Evolutionary conservation across 2,797 vertebrate genomes (phyloP), one percentile per base, ranked within the genome.

Genomic region (Merluccius polli): DNA sequence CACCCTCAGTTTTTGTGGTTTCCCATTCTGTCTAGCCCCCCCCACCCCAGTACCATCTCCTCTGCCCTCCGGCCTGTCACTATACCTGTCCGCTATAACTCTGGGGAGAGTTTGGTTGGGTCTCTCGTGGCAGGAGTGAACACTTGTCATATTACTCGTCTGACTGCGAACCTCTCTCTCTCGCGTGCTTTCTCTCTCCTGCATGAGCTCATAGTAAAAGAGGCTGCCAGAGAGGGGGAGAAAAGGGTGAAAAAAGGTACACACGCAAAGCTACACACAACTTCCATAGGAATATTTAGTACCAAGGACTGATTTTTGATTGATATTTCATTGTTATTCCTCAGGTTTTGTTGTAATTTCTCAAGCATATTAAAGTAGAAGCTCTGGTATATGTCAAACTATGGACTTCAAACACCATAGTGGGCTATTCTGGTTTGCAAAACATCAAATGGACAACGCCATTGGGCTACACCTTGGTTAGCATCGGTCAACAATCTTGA

Each of bases 131-230:
- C 78, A 74, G 84, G 85, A 86, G 77, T 79, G 80, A 89, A 88
- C 80, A 85, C 85, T 88, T 90, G 89, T 91, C 89, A 88, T 84
- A 88, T 88, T 89, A 86, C 83, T 84, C 90, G 83, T 0, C 36
- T 85, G 79, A 85, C 85, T 79, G 78, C 86, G 82, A 31, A 79
- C 29, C 80, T 87, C 82, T 84, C 76, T 69, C 67, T 69, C 29
- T 31, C 67, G 78, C 29, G 31, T 15, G 31, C 67, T 18, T 3
- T 69, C 67, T 31, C 15, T 69, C 15, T 69, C 67, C 41, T 3
- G 15, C 41, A 44, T 44, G 41, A 16, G 13, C 41, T 24, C n/a
- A 63, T 63, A 63, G 52, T n/a, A 63, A 24, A 21, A 24, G 52
- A 24, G n/a, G 52, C n/a, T 63, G 52, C 52, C 52, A 7, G 48